phyloP scores from a whole-genome alignment of 2,888 invertebrate species.

The Dynastes grantii region DNA sequence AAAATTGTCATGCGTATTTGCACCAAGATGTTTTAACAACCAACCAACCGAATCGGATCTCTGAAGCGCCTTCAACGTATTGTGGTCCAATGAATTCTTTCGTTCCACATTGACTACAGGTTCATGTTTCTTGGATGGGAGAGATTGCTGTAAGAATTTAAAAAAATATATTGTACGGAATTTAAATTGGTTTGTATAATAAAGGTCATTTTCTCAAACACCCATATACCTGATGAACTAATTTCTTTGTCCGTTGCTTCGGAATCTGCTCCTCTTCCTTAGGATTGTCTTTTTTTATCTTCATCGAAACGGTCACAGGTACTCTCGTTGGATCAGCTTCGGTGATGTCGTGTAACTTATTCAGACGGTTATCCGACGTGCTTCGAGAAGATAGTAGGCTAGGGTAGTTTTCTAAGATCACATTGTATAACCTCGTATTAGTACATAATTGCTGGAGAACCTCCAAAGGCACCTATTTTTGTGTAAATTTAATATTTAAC shows the following conservation, averaged over 20 bases:
- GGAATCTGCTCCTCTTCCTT: slow-evolving; percentile 59
- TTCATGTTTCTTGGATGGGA: slow-evolving; percentile 55
- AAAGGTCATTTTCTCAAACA: no score
- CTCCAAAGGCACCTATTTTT: slow-evolving; percentile 75
- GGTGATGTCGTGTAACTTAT: slow-evolving; percentile 66
- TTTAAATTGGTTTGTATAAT: not conserved
- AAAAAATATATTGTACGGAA: slow-evolving; percentile 20
- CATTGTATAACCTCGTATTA: slow-evolving; percentile 79
- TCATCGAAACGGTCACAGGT: slow-evolving; percentile 78
- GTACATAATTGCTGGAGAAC: slow-evolving; percentile 77
- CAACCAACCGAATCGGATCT: slow-evolving; percentile 69
- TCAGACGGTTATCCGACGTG: slow-evolving; percentile 77
- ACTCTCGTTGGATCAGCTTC: slow-evolving; percentile 70
- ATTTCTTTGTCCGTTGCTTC: slow-evolving; percentile 45
- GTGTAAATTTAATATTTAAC: not conserved
- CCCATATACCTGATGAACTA: slow-evolving; percentile 54
- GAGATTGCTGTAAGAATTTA: slow-evolving; percentile 58
- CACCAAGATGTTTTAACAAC: slow-evolving; percentile 74
- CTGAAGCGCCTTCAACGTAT: slow-evolving; percentile 17
- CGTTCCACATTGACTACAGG: slow-evolving; percentile 9
- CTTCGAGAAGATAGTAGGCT: slow-evolving; percentile 78
- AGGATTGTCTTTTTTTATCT: slow-evolving; percentile 64
- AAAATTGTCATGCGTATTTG: slow-evolving; percentile 78
- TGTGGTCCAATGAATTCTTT: slow-evolving; percentile 49
- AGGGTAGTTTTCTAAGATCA: slow-evolving; percentile 83